Base-by-base conservation (phyloP, 2,113 vertebrate species). In the Alligator sinensis region DNA sequence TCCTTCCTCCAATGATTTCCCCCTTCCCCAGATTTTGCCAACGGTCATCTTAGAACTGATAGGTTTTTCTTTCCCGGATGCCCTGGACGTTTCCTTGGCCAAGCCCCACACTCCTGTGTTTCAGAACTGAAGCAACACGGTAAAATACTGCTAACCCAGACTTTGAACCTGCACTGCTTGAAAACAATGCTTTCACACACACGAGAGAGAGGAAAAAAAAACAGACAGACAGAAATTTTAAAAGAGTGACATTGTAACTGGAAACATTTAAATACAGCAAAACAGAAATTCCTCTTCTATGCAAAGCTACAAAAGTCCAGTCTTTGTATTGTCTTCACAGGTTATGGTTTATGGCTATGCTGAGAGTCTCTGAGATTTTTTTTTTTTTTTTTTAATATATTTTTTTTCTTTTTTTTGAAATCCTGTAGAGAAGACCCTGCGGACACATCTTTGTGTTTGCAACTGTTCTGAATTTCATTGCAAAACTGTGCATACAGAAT, bases 331-430 rank as follows among this genome's bases (percentile, higher is more conserved):
- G 97, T 98, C 97, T 98, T 99, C 98, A 99, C 98, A 99, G 98
- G 98, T 98, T 98, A 98, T 98, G 98, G 98, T 98, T 98, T 98
- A 99, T 99, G 99, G 99, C 99, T 99, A 98, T 98, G 98, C 97
- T 98, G 98, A 97, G 88, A 98, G 98, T 99, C 97, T 98, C 97
- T 98, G 98, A 98, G 97, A 96, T 99, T 98, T 97, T 97, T 98
- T 98, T 96, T 96, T 96, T 87, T 80, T 97, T 96, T 94, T 72
- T 93, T 72, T 94, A 94, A 95, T 96, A 93, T 96, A 95, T 95
- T 95, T 95, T 88, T 86, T 91, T 93, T 88, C n/a, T n/a, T 89
- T 95, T 97, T 97, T 97, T 97, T 97, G 97, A 97, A 98, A 97
- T 98, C 97, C 97, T 98, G 97, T 97, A 97, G 97, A 97, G 94